phyloP scores from a whole-genome alignment of 2,888 invertebrate genomes.

The Helleia helle region DNA sequence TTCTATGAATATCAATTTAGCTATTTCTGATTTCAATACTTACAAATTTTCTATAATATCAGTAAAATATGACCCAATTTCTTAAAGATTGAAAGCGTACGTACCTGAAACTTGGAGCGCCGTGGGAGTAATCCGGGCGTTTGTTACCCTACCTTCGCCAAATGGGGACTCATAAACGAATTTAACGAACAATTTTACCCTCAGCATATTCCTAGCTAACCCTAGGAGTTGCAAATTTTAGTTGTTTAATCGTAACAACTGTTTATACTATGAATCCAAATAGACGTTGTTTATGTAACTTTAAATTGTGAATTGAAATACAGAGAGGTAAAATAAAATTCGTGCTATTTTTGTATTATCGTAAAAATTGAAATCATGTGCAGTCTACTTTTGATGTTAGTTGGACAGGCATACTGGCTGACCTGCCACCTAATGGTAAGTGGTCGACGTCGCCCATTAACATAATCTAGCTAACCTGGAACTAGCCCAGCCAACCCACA shows the following conservation, averaged over 20 bases:
- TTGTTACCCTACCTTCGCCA: conserved; percentile 38
- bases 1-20: too few species aligned
- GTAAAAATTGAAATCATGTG: too few species aligned
- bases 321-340: background rate
- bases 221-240: conserved; percentile 9
- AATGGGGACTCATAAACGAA: conserved; percentile 57
- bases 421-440: too few species aligned
- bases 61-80: conserved; percentile 14
- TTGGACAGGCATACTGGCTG: too few species aligned
- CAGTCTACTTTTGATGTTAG: too few species aligned
- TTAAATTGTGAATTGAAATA: background rate
- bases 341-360: background rate
- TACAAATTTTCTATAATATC: too few species aligned
- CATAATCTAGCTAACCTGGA: too few species aligned
- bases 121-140: conserved; percentile 57
- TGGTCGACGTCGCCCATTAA: too few species aligned
- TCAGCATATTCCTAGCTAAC: conserved; percentile 32
- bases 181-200: conserved; percentile 65
- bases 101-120: conserved; percentile 47
- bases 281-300: background rate
- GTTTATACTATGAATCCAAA: background rate
- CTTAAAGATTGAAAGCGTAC: conserved; percentile 34
- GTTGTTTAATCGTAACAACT: conserved; percentile 1
- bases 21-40: too few species aligned
- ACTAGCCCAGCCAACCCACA: too few species aligned